Percentiles rank a stretch among this genome's conserved stretches.
Conservation (phyloP, 2,797 vertebrate species). For the Artibeus lituratus region DNA sequence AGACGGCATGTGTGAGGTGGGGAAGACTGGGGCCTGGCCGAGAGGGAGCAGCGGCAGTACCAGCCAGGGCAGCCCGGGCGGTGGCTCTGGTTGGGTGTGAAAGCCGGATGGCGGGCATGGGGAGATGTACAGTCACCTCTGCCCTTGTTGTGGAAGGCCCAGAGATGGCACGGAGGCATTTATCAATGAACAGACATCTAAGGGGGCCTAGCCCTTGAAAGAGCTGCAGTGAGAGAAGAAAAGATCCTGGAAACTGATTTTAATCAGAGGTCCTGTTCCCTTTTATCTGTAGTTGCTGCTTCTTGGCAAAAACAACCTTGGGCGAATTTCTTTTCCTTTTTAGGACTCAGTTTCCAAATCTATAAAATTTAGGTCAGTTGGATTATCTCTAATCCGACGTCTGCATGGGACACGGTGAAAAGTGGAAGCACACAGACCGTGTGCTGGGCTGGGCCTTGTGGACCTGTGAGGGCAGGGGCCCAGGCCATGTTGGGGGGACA, state of each 20-base stretch:
- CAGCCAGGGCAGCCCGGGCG: not conserved
- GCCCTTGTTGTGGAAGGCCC: not conserved
- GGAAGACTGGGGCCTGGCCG: not conserved
- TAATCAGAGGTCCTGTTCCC: not conserved
- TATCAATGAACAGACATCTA: not conserved
- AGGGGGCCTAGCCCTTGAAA: not conserved
- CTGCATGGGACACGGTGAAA: not conserved
- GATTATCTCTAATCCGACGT: not conserved
- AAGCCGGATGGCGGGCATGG: not conserved
- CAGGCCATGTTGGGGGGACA: fast-evolving
- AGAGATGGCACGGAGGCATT: not conserved
- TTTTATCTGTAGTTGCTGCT: not conserved
- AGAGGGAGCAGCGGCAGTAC: not conserved
- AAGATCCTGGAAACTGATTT: not conserved
- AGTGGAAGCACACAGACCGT: not conserved
- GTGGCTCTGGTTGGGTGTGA: not conserved
- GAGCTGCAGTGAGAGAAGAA: not conserved
- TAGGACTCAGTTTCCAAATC: not conserved
- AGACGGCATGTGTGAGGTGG: not conserved
- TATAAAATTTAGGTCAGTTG: not conserved
- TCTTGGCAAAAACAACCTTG: not conserved
- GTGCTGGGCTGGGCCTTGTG: not conserved
- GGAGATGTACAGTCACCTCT: not conserved
- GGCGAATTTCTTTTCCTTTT: not conserved
- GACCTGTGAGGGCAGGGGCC: not conserved